These are phyloP conservation scores for Eristalis tenax DNA, from an alignment of 2,888 invertebrate genomes.

Conservation along the genomic window DNA sequence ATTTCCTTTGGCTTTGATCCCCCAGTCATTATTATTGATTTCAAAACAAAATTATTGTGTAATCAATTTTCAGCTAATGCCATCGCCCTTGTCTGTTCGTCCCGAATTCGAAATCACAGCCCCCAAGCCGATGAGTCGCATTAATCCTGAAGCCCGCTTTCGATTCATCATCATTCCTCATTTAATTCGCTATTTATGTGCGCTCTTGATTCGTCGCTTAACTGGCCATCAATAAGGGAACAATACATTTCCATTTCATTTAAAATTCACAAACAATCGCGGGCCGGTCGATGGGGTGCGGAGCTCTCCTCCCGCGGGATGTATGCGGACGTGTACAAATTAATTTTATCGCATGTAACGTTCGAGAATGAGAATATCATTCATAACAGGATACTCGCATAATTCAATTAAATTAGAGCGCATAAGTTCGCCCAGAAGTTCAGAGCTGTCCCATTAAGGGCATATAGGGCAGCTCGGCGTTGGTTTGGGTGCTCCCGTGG, in stretches of 20 bases:
- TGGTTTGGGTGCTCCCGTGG: not conserved
- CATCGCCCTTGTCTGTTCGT: not conserved
- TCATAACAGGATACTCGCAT: not conserved
- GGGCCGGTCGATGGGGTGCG: too few relatives aligned
- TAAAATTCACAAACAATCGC: not conserved
- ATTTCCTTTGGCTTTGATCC: not conserved
- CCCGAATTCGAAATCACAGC: not conserved
- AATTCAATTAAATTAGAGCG: not conserved
- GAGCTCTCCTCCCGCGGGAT: conserved; percentile 13
- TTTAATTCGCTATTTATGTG: not conserved
- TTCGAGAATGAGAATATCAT: not conserved
- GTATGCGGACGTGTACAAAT: conserved; percentile 32
- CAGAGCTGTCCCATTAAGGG: not conserved
- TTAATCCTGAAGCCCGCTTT: not conserved
- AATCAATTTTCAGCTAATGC: not conserved
- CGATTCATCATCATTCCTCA: not conserved
- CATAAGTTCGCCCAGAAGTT: not conserved
- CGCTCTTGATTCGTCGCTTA: conserved; percentile 4
- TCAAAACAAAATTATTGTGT: not conserved
- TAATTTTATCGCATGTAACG: conserved; percentile 21
- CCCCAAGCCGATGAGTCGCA: not conserved
- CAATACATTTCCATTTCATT: conserved; percentile 14
- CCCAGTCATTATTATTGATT: not conserved
- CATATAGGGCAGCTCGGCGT: too few relatives aligned
- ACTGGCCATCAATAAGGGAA: conserved; percentile 22